Evolutionary conservation across 2,888 invertebrate genomes (phyloP).

Genomic region (Plebejus melissa): DNA sequence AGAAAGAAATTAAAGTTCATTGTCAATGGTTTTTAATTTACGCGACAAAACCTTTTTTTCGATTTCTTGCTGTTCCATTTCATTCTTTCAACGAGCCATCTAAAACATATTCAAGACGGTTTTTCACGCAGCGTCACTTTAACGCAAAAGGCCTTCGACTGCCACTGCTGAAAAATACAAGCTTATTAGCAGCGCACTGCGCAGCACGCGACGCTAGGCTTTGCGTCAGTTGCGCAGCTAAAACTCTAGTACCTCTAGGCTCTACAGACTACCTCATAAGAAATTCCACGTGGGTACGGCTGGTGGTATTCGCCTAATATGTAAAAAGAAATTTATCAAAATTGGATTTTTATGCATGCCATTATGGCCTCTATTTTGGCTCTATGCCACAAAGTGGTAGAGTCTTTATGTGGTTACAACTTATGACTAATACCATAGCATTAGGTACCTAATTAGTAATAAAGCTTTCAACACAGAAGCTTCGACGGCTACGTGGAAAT

Average conservation of each 20-base stretch:
- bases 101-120: no score
- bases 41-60: no score
- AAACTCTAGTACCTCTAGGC: not conserved
- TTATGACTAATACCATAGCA: not conserved
- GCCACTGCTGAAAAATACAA: not conserved
- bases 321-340: not conserved
- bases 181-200: not conserved
- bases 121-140: no score
- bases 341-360: not conserved
- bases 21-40: no score
- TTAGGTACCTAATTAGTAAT: not conserved
- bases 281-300: not conserved
- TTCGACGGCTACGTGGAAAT: not conserved
- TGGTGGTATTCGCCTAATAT: not conserved
- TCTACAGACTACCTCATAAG: not conserved
- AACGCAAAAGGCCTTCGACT: no score
- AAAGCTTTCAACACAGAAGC: not conserved
- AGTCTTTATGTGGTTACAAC: constrained; percentile 5
- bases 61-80: no score
- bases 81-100: no score
- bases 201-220: not conserved
- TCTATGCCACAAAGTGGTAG: not conserved
- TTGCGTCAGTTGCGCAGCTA: not conserved
- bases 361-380: no score
- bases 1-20: no score